Evolutionary conservation across 2,888 invertebrate genomes (phyloP).

Genomic region (Standfussiana lucernea): DNA sequence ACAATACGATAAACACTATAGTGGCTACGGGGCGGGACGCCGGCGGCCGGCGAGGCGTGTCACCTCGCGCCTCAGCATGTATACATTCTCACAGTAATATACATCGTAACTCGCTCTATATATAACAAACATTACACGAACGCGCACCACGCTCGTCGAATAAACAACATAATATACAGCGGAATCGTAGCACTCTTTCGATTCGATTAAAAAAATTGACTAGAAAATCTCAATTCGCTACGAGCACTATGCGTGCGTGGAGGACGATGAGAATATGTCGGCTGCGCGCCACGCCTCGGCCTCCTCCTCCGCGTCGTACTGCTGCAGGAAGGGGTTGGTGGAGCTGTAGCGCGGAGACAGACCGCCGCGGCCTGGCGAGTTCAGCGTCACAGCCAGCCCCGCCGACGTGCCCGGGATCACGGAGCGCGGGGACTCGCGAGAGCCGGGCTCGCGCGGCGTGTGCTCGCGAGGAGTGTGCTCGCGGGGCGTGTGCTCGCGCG

Average conservation of each 20-base stretch:
- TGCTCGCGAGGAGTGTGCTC: slow-evolving; percentile 77
- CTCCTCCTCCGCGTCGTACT: slow-evolving; percentile 89
- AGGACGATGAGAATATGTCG: slow-evolving; percentile 87
- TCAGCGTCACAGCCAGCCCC: slow-evolving; percentile 91
- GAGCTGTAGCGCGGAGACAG: slow-evolving; percentile 86
- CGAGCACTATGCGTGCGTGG: slow-evolving; percentile 88
- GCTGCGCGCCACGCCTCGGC: slow-evolving; percentile 88
- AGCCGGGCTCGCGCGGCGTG: slow-evolving; percentile 71
- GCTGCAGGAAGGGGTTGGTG: slow-evolving; percentile 92
- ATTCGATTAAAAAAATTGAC: slow-evolving; percentile 89
- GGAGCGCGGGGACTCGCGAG: slow-evolving; percentile 74
- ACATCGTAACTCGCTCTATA: slow-evolving; percentile 89
- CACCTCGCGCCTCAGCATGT: slow-evolving; percentile 83
- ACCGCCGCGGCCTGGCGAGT: slow-evolving; percentile 76
- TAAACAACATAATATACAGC: slow-evolving; percentile 89
- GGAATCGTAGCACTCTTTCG: slow-evolving; percentile 89
- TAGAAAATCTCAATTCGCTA: slow-evolving; percentile 90
- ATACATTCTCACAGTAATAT: slow-evolving; percentile 89
- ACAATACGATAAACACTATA: slow-evolving; percentile 86
- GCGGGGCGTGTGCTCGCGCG: slow-evolving; percentile 70
- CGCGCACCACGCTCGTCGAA: slow-evolving; percentile 86
- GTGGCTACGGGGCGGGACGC: slow-evolving; percentile 82
- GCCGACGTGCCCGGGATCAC: slow-evolving; percentile 91
- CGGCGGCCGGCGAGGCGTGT: slow-evolving; percentile 80
- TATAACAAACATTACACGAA: slow-evolving; percentile 86